These are phyloP conservation scores for Drosophila parvula DNA, from an alignment of 1,140 invertebrate species.

Conservation along the genomic window DNA sequence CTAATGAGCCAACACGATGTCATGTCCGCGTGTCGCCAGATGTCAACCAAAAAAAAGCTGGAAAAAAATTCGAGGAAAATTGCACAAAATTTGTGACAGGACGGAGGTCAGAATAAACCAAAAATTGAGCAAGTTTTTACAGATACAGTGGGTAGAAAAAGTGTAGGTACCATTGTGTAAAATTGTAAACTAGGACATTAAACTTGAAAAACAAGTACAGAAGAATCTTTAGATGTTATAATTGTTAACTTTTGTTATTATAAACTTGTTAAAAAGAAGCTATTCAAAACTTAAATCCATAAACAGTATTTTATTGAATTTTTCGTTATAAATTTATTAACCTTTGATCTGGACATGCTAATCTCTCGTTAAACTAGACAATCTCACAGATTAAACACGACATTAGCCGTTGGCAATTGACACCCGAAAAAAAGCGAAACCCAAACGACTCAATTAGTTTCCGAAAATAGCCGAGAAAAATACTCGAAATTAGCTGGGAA, in stretches of 20 bases:
- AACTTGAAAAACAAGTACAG: neutral
- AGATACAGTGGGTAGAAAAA: neutral
- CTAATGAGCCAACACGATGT: slow-evolving; percentile 63
- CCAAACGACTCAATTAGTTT: slow-evolving; percentile 55
- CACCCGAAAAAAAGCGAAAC: slow-evolving; percentile 25
- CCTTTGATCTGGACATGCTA: neutral
- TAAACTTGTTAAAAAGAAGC: too few relatives aligned
- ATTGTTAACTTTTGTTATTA: too few relatives aligned
- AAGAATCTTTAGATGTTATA: neutral
- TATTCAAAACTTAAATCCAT: neutral
- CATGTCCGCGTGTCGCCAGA: slow-evolving; percentile 52
- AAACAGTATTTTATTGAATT: neutral
- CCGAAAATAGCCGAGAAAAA: slow-evolving; percentile 4
- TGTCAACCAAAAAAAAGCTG: slow-evolving; percentile 35
- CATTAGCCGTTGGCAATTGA: slow-evolving; percentile 40
- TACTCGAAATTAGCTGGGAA: slow-evolving; percentile 10
- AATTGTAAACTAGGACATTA: neutral
- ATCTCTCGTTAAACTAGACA: slow-evolving; percentile 4
- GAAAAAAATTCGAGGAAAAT: slow-evolving; percentile 15
- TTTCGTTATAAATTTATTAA: neutral
- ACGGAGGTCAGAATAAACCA: slow-evolving; percentile 7
- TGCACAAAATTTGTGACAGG: slow-evolving; percentile 5
- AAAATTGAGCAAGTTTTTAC: neutral
- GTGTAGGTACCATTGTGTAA: neutral
- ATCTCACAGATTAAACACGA: slow-evolving; percentile 42